Base-by-base conservation (phyloP, 2,797 vertebrate species). In the Anguilla megastoma region DNA sequence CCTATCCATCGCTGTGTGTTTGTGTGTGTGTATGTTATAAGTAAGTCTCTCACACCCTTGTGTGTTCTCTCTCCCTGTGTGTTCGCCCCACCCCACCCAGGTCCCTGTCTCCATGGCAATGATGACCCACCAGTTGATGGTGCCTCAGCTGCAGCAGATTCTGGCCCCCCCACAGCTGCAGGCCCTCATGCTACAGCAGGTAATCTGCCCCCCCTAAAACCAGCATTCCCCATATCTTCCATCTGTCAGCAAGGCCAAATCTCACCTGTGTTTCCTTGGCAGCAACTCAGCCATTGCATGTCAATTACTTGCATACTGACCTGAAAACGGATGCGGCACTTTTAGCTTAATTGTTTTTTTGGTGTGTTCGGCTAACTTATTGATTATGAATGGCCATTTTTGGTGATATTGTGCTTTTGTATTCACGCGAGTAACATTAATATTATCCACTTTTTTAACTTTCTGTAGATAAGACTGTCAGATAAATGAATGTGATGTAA, bases 101-200 rank as follows among this genome's bases (percentile, higher is more conserved):
- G 96, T 97, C 5, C 96, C 96, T 0, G 96, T 97, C 88, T 97
- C 96, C 0, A 95, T 97, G 92, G 96, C 96, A 87, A 97, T 97
- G 96, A 97, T 97, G 96, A 96, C 96, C 10, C 96, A 96, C 0
- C 96, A 97, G 93, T 95, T 97, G 96, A 96, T 97, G 63, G 96
- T 95, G 0, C 95, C 96, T 0, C 96, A 97, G 89, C 96, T 97
- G 96, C 96, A 97, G 92, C 96, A 97, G 94, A 96, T 97, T 91
- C 93, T 97, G 90, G 96, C 96, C 0, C 96, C 96, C 0, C 94
- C 95, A 0, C 96, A 97, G 91, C 94, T 97, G 54, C 96, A 97
- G 92, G 96, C 96, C 27, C 91, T 97, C 91, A 94, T 97, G 89
- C 96, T 97, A 90, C 96, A 97, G 92, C 96, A 97, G 56, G 84